phyloP scores from a whole-genome alignment of 2,113 vertebrate species.

The Bungarus multicinctus region DNA sequence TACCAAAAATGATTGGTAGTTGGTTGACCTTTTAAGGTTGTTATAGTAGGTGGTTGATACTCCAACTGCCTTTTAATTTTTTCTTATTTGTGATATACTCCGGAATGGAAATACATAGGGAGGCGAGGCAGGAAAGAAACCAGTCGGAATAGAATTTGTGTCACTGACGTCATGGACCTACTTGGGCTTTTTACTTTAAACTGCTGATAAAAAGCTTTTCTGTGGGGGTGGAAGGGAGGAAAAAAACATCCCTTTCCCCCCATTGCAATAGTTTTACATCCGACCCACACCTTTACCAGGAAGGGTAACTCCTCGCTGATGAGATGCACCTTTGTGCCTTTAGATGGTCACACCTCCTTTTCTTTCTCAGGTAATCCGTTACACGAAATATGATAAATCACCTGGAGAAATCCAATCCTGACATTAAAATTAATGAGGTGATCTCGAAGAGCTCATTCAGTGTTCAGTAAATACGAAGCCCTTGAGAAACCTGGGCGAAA shows the following conservation, averaged over 20 bases:
- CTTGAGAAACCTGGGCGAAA: background rate
- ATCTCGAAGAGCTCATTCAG: no score
- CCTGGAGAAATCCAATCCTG: background rate
- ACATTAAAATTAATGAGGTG: background rate
- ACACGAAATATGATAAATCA: background rate
- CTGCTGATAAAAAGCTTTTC: background rate
- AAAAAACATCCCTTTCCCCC: rapidly evolving
- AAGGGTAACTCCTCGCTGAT: background rate
- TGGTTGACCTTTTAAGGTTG: background rate
- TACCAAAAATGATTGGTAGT: no score
- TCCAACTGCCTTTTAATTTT: background rate
- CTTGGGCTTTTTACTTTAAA: background rate
- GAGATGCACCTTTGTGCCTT: background rate
- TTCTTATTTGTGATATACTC: background rate
- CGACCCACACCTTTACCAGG: background rate
- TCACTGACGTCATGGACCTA: background rate
- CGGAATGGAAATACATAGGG: no score
- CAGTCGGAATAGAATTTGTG: background rate
- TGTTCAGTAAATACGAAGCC: background rate
- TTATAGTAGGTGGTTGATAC: no score
- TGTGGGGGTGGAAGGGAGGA: background rate
- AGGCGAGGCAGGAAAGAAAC: background rate
- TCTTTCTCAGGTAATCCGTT: background rate
- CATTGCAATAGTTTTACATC: background rate
- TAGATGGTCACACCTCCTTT: background rate